These are phyloP conservation scores for Notoglanidium macrostoma DNA, from an alignment of 2,797 vertebrate species.

Conservation along the genomic window DNA sequence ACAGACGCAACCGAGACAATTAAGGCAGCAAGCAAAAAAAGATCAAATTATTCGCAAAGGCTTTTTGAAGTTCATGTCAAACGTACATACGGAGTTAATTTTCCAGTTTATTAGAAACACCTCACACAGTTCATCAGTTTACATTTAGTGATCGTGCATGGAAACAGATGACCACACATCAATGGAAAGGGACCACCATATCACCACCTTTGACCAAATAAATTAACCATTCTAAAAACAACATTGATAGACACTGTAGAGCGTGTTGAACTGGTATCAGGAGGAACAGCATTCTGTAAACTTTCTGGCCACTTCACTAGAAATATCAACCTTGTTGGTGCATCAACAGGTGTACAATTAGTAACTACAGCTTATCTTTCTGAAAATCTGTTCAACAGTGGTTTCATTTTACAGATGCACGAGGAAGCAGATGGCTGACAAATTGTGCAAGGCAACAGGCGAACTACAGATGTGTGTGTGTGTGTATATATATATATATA, in stretches of 20 bases:
- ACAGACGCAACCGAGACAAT: neutral
- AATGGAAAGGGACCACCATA: neutral
- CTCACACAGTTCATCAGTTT: neutral
- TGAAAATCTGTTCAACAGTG: neutral
- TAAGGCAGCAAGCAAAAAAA: too few species aligned
- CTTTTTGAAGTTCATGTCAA: neutral
- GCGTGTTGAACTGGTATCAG: neutral
- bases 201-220: neutral
- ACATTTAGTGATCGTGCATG: neutral
- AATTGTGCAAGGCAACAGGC: neutral
- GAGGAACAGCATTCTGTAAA: neutral
- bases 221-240: neutral
- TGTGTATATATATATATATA: too few species aligned
- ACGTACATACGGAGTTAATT: neutral
- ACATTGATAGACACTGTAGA: neutral
- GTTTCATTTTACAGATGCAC: neutral
- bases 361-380: neutral
- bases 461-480: neutral
- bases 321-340: neutral
- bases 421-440: neutral
- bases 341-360: neutral
- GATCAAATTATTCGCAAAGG: neutral
- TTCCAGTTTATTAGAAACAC: neutral
- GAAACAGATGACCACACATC: neutral
- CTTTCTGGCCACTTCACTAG: neutral